These are phyloP conservation scores for Phortica okadai DNA, from an alignment of 2,888 invertebrate genomes.

Conservation along the genomic window DNA sequence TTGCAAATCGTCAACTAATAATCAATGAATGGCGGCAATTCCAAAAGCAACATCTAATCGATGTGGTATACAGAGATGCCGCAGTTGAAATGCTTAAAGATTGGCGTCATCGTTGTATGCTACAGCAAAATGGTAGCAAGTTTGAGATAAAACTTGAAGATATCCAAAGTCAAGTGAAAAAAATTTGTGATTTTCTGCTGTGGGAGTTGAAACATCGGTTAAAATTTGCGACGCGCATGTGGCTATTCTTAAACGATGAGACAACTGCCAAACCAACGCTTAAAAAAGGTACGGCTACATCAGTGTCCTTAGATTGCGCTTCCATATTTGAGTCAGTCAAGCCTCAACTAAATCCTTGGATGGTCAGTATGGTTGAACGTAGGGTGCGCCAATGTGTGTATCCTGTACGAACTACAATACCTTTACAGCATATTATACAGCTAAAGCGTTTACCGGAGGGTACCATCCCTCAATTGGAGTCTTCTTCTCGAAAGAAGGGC, in stretches of 20 bases:
- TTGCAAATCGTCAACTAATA: background rate
- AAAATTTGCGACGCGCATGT: background rate
- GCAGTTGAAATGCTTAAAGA: conserved; percentile 35
- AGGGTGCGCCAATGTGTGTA: background rate
- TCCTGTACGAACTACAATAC: background rate
- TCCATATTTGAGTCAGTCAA: conserved; percentile 27
- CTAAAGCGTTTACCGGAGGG: background rate
- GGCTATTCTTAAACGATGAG: conserved; percentile 3
- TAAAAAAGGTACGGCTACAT: background rate
- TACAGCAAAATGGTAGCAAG: background rate
- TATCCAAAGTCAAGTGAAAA: background rate
- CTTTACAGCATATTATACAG: background rate
- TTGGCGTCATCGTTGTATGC: conserved; percentile 28
- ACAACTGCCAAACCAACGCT: background rate
- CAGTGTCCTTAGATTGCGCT: background rate
- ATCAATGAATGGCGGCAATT: conserved; percentile 30
- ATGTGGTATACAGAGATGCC: conserved; percentile 28
- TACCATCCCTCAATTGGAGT: background rate
- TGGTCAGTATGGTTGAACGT: conserved; percentile 25
- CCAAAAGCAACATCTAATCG: background rate
- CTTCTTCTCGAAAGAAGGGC: background rate
- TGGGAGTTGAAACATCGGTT: background rate
- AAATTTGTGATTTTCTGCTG: background rate
- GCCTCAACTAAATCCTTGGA: conserved; percentile 21
- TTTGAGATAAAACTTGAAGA: background rate